phyloP scores from a whole-genome alignment of 1,140 invertebrate genomes.

The Drosophila kikkawai region DNA sequence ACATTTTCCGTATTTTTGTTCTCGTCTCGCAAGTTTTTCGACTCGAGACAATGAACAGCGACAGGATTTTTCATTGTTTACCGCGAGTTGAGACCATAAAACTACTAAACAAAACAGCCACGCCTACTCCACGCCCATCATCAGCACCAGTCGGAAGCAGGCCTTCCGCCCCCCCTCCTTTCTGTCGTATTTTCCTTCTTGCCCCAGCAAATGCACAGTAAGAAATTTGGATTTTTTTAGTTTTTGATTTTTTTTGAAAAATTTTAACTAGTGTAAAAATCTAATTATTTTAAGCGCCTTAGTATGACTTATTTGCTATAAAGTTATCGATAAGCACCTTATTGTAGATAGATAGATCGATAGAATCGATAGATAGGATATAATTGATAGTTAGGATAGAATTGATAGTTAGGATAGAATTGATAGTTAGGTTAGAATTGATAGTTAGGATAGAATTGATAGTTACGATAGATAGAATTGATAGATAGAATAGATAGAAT shows the following conservation, averaged over 20 bases:
- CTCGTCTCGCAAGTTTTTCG: conserved; percentile 53
- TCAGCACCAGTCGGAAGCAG: conserved; percentile 21
- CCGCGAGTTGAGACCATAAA: conserved; percentile 76
- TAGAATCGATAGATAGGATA: too few species aligned
- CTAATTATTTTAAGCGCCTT: not conserved
- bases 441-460: too few species aligned
- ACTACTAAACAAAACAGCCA: conserved; percentile 78
- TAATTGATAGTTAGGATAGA: too few species aligned
- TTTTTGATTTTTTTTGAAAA: not conserved
- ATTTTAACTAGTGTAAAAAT: not conserved
- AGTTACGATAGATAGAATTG: too few species aligned
- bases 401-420: too few species aligned
- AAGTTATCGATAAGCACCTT: not conserved
- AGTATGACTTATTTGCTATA: not conserved
- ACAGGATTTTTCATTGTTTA: conserved; percentile 72
- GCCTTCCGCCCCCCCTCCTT: not conserved
- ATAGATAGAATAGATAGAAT: too few species aligned
- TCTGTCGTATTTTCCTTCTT: not conserved
- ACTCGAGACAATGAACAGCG: conserved; percentile 75
- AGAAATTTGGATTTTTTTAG: not conserved
- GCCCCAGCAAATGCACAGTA: not conserved
- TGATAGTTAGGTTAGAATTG: too few species aligned
- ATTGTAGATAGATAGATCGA: not conserved
- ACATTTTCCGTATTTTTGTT: not conserved
- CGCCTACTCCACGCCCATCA: conserved; percentile 39